Conservation (phyloP, 2,888 invertebrate species). For the Dasypogon diadema region DNA sequence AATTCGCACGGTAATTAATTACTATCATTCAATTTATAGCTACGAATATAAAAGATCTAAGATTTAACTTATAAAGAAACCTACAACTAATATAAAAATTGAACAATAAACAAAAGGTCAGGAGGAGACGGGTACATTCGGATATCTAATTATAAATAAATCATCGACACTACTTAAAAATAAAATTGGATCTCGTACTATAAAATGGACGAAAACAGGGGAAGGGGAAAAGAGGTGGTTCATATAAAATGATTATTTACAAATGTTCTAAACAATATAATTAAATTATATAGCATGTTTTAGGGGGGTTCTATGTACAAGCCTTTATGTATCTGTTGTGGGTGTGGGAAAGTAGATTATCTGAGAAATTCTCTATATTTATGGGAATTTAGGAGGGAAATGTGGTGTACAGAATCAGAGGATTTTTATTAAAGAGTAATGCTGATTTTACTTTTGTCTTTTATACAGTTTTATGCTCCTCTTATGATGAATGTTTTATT, state of each 20-base stretch:
- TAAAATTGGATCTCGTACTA: slow-evolving; percentile 14
- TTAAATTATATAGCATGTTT: slow-evolving; percentile 28
- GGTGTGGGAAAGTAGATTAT: slow-evolving; percentile 29
- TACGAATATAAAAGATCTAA: slow-evolving; percentile 45
- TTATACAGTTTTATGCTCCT: no score
- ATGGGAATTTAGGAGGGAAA: neutral
- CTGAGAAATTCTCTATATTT: slow-evolving; percentile 13
- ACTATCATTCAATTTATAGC: slow-evolving; percentile 11
- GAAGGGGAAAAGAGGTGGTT: neutral
- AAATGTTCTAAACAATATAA: slow-evolving; percentile 33
- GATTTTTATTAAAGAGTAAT: slow-evolving; percentile 12
- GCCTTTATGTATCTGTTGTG: slow-evolving; percentile 21
- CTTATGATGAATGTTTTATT: neutral
- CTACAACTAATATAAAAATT: slow-evolving; percentile 37
- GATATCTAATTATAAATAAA: slow-evolving; percentile 29
- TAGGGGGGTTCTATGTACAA: slow-evolving; percentile 42
- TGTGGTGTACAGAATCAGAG: neutral
- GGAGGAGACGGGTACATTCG: neutral
- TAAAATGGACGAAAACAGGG: neutral
- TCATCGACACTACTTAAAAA: slow-evolving; percentile 6
- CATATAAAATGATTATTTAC: slow-evolving; percentile 49
- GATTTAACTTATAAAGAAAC: slow-evolving; percentile 35
- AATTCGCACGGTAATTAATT: slow-evolving; percentile 26
- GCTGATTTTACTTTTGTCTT: slow-evolving; percentile 1
- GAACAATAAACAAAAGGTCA: slow-evolving; percentile 39